A percentile compares a stretch with the other conserved stretches of the same genome.
These are phyloP conservation scores for Synanthedon tipuliformis DNA, from an alignment of 2,888 invertebrate genomes.

Conservation along the genomic window DNA sequence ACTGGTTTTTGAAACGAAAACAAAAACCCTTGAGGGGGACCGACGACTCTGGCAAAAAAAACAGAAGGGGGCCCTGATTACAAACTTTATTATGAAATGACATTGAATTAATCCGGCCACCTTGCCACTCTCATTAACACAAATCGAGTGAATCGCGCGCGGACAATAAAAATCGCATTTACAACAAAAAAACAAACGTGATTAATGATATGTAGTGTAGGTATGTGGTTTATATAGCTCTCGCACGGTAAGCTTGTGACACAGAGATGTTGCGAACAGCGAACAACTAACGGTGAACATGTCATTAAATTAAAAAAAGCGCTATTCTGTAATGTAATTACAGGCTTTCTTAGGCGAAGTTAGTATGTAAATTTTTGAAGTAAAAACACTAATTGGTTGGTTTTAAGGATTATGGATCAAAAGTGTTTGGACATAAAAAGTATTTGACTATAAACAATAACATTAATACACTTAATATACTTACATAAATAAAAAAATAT, in stretches of 20 bases:
- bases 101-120: slow-evolving; percentile 58
- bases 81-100: slow-evolving; percentile 45
- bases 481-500: no score
- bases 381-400: no score
- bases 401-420: no score
- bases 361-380: no score
- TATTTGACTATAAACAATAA: no score
- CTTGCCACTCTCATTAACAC: slow-evolving; percentile 58
- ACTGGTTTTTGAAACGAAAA: slow-evolving; percentile 20
- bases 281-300: no score
- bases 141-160: slow-evolving; percentile 45
- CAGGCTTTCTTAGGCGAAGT: no score
- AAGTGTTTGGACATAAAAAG: no score
- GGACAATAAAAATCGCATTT: slow-evolving; percentile 65
- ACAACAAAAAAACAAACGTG: slow-evolving; percentile 44
- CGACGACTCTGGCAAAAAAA: slow-evolving; percentile 16
- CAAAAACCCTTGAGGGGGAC: slow-evolving; percentile 11
- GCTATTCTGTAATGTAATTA: no score
- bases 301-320: no score
- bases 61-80: slow-evolving; percentile 24
- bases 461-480: no score
- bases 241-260: slow-evolving; percentile 6
- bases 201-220: slow-evolving; percentile 46
- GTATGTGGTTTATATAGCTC: slow-evolving; percentile 6
- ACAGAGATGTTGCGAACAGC: slow-evolving; percentile 4